Evolutionary conservation across 2,113 vertebrate genomes (phyloP).

Genomic region (Nannobrachium achirus): DNA sequence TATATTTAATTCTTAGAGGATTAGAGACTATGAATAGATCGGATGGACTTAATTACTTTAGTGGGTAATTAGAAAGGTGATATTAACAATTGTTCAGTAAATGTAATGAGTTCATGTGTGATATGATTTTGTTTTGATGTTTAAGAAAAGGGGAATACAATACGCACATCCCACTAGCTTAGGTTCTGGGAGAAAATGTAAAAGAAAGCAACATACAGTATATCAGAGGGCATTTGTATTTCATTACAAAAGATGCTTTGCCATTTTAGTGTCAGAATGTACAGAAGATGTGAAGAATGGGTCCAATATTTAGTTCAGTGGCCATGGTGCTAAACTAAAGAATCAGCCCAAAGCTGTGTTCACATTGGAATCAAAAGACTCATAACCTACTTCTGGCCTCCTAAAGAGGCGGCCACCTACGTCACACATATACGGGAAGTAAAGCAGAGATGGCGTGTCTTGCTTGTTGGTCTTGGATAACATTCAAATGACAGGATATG

Average conservation of each 20-base stretch:
- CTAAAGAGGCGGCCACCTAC: too few species aligned
- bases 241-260: neutral
- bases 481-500: neutral
- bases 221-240: neutral
- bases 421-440: too few species aligned
- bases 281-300: too few species aligned
- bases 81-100: constrained; percentile 25
- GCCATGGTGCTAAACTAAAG: too few species aligned
- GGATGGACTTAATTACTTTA: constrained; percentile 15
- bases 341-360: too few species aligned
- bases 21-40: constrained; percentile 14
- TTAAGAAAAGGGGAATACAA: constrained; percentile 25
- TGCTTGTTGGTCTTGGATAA: neutral
- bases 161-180: constrained; percentile 68
- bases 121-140: constrained; percentile 16
- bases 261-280: too few species aligned
- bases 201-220: constrained; percentile 34
- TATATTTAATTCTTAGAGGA: constrained; percentile 14
- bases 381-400: too few species aligned
- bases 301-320: too few species aligned
- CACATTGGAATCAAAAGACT: too few species aligned
- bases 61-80: constrained; percentile 46
- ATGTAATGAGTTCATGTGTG: constrained; percentile 24
- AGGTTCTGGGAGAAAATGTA: constrained; percentile 61
- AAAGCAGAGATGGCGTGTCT: too few species aligned